phyloP scores from a whole-genome alignment of 2,113 vertebrate species.

The Cheilinus undulatus region DNA sequence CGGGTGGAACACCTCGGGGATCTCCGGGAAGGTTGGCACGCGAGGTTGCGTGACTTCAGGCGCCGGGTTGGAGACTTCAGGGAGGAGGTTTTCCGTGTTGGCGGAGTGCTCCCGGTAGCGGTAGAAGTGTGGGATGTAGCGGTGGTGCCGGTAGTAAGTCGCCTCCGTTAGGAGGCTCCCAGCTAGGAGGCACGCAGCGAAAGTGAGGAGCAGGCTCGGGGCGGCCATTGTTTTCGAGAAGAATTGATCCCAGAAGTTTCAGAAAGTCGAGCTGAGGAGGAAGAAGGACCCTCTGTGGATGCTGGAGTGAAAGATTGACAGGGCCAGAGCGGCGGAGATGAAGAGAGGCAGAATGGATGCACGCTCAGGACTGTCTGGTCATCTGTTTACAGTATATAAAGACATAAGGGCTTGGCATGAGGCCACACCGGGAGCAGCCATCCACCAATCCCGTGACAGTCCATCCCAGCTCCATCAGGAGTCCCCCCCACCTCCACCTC shows the following conservation, averaged over 20 bases:
- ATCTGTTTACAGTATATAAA: slow-evolving; percentile 88
- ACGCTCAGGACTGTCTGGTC: slow-evolving; percentile 82
- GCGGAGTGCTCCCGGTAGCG: slow-evolving; percentile 83
- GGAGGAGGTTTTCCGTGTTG: slow-evolving; percentile 90
- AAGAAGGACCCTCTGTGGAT: slow-evolving; percentile 46
- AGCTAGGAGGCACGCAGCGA: slow-evolving; percentile 81
- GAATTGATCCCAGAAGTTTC: slow-evolving; percentile 21
- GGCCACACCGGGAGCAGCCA: slow-evolving; percentile 78
- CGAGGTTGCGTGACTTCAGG: slow-evolving; percentile 66
- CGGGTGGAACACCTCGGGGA: slow-evolving; percentile 72
- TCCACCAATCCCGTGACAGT: slow-evolving; percentile 85
- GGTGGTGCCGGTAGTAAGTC: slow-evolving; percentile 83
- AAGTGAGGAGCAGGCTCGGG: slow-evolving; percentile 73
- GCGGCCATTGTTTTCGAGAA: slow-evolving; percentile 80
- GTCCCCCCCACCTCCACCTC: slow-evolving; percentile 62
- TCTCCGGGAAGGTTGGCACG: slow-evolving; percentile 49
- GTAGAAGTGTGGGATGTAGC: slow-evolving; percentile 80
- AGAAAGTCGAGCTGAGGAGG: background rate
- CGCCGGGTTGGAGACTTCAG: slow-evolving; percentile 83
- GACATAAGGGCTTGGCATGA: slow-evolving; percentile 84
- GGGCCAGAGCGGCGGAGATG: slow-evolving; percentile 47
- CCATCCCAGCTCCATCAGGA: slow-evolving; percentile 80
- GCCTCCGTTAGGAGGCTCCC: slow-evolving; percentile 81
- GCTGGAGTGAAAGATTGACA: slow-evolving; percentile 48
- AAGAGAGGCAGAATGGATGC: slow-evolving; percentile 73